These are phyloP conservation scores for Synanthedon andrenaeformis DNA, from an alignment of 2,888 invertebrate genomes.

Conservation along the genomic window DNA sequence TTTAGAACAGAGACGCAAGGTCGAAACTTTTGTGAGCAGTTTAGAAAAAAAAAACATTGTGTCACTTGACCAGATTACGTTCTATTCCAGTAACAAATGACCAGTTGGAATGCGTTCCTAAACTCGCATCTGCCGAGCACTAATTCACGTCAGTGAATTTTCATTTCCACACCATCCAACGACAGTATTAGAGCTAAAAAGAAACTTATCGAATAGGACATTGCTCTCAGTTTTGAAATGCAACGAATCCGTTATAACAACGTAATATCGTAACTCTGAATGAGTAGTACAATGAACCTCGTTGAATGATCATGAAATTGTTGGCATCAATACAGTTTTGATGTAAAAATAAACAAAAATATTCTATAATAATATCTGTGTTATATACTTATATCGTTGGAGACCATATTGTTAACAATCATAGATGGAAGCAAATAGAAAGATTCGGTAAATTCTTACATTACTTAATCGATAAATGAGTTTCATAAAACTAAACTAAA, in stretches of 20 bases:
- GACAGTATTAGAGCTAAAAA: not conserved
- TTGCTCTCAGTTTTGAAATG: constrained; percentile 5
- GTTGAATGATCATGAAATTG: constrained; percentile 5
- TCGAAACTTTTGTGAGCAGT: not conserved
- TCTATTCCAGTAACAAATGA: constrained; percentile 33
- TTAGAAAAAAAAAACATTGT: constrained; percentile 6
- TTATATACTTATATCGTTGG: not conserved
- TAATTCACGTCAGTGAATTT: constrained; percentile 31
- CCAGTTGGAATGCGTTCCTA: constrained; percentile 36
- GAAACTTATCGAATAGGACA: constrained; percentile 4
- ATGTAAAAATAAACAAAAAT: constrained; percentile 5
- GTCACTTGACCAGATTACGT: constrained; percentile 22
- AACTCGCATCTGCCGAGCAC: constrained; percentile 45
- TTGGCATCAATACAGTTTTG: constrained; percentile 9
- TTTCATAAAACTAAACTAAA: too few relatives aligned
- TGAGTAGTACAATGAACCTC: constrained; percentile 9
- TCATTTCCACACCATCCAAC: not conserved
- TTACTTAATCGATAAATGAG: too few relatives aligned
- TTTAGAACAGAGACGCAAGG: not conserved
- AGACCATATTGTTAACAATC: not conserved
- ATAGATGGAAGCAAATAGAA: too few relatives aligned
- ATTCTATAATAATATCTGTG: not conserved
- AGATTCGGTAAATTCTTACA: too few relatives aligned
- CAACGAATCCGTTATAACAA: not conserved
- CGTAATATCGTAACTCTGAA: constrained; percentile 6